phyloP scores from a whole-genome alignment of 2,888 invertebrate genomes.

The Pseudococcus longispinus region DNA sequence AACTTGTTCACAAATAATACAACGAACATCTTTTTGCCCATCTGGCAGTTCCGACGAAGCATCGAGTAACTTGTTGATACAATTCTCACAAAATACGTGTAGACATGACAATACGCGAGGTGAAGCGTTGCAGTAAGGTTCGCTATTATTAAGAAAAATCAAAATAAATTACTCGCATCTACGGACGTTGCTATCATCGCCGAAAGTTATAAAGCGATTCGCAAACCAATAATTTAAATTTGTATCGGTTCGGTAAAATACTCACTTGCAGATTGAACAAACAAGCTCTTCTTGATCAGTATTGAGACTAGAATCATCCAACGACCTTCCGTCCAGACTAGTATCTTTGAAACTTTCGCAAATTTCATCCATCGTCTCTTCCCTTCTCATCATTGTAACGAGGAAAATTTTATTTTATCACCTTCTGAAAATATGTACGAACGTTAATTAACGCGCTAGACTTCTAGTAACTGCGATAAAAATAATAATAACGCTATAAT shows the following conservation, averaged over 20 bases:
- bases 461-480: too few relatives aligned
- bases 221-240: too few relatives aligned
- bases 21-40: conserved; percentile 69
- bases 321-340: conserved; percentile 51
- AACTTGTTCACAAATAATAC: conserved; percentile 84
- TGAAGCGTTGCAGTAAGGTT: conserved; percentile 57
- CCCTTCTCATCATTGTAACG: not conserved
- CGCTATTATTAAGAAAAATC: not conserved
- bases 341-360: conserved; percentile 48
- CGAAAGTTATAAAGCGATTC: not conserved
- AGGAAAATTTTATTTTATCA: not conserved
- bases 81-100: conserved; percentile 93
- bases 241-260: not conserved
- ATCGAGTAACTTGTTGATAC: conserved; percentile 82
- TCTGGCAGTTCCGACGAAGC: conserved; percentile 73
- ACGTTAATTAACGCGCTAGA: not conserved
- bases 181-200: too few relatives aligned
- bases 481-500: too few relatives aligned
- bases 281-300: conserved; percentile 45
- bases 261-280: conserved; percentile 55
- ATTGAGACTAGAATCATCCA: conserved; percentile 55
- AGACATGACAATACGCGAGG: conserved; percentile 91
- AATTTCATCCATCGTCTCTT: conserved; percentile 45
- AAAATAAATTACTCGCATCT: not conserved
- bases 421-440: not conserved